phyloP scores from a whole-genome alignment of 2,113 vertebrate genomes.

The Daphoenositta chrysoptera region DNA sequence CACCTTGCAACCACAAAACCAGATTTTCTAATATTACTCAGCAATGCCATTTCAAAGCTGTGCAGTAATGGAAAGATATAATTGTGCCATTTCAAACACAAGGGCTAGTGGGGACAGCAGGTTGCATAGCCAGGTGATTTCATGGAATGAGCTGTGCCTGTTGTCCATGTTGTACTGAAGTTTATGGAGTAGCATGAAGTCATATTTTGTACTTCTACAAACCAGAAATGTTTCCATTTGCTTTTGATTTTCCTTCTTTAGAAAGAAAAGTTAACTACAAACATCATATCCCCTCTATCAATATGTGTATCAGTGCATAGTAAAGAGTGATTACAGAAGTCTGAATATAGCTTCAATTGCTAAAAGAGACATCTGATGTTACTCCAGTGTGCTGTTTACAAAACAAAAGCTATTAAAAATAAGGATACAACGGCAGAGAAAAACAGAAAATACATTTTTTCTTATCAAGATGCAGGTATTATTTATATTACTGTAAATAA shows the following conservation, averaged over 20 bases:
- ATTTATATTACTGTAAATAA: neutral
- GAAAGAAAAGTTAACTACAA: neutral
- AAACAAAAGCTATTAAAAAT: neutral
- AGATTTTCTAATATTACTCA: neutral
- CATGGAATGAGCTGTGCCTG: neutral
- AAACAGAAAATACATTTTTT: neutral
- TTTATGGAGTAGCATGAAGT: neutral
- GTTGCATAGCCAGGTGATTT: neutral
- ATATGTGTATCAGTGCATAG: neutral
- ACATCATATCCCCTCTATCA: neutral
- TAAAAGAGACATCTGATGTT: neutral
- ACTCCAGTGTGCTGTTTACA: neutral
- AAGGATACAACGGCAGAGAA: neutral
- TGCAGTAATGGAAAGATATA: constrained; percentile 10
- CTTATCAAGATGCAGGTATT: neutral
- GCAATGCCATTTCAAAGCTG: neutral
- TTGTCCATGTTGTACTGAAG: neutral
- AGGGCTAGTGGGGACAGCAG: neutral
- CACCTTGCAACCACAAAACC: neutral
- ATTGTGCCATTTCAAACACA: neutral
- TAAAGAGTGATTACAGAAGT: neutral
- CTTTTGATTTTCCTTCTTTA: neutral
- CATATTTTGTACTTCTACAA: neutral
- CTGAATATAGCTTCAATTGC: neutral
- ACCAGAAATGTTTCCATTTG: neutral